Percentiles rank a stretch among this genome's conserved stretches.
phyloP scores from a whole-genome alignment of 2,113 vertebrate genomes.

The Gulo gulo region DNA sequence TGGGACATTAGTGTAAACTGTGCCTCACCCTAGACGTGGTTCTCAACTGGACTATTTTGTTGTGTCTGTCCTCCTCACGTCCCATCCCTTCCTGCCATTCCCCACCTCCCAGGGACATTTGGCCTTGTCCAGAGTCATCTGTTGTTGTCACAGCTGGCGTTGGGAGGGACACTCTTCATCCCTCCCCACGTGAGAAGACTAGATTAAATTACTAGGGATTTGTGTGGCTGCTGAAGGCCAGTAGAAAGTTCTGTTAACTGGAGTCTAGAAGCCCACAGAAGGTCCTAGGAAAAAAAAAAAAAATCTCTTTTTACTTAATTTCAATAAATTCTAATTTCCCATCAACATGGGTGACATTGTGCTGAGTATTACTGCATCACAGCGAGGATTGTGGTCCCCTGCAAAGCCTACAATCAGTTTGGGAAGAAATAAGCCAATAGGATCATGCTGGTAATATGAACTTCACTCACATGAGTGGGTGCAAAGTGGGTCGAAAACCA shows the following conservation, averaged over 20 bases:
- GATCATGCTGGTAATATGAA: not conserved
- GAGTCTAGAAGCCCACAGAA: not conserved
- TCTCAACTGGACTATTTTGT: not conserved
- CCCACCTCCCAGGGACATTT: not conserved
- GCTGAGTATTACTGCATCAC: not conserved
- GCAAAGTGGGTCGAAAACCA: not conserved
- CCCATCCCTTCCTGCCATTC: not conserved
- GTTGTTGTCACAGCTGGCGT: not conserved
- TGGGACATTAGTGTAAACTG: not conserved
- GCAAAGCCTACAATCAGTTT: not conserved
- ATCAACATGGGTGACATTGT: not conserved
- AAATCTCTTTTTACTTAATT: not conserved
- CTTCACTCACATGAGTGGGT: not conserved
- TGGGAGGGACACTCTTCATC: too few relatives aligned
- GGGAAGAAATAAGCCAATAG: not conserved
- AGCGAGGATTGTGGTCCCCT: not conserved
- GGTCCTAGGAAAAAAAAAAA: not conserved
- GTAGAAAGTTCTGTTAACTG: not conserved
- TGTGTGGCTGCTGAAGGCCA: not conserved
- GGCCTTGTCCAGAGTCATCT: not conserved
- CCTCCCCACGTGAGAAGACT: not conserved
- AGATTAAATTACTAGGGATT: not conserved
- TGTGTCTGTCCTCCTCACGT: fast-evolving
- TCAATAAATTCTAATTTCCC: not conserved
- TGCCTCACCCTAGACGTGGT: not conserved